Evolutionary conservation across 2,113 vertebrate genomes (phyloP).

Genomic region (Eidolon helvum): DNA sequence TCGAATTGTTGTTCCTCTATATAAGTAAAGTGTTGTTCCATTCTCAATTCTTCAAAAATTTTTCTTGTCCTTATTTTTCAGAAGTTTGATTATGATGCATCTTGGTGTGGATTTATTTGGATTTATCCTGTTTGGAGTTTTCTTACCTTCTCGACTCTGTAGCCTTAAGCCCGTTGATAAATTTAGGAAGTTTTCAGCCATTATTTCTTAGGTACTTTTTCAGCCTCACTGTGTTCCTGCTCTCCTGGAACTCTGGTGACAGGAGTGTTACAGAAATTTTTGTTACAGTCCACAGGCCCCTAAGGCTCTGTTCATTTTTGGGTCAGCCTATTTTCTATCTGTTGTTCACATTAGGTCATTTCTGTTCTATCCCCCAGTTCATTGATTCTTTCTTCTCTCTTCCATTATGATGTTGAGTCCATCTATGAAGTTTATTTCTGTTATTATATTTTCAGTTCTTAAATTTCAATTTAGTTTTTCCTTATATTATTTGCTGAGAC

Average conservation of each 20-base stretch:
- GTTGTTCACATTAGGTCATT: neutral
- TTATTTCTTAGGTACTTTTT: neutral
- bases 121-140: neutral
- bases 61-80: neutral
- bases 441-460: neutral
- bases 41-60: neutral
- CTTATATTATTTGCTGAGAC: constrained; percentile 4
- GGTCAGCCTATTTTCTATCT: neutral
- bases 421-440: neutral
- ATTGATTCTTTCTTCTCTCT: neutral
- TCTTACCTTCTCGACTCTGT: neutral
- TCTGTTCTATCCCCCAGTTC: neutral
- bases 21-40: neutral
- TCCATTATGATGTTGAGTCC: neutral
- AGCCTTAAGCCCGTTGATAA: neutral
- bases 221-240: neutral
- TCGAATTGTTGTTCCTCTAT: neutral
- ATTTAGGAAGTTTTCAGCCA: neutral
- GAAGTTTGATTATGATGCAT: neutral
- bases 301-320: neutral
- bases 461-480: neutral
- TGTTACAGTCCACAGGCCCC: neutral
- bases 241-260: neutral
- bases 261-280: neutral
- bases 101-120: neutral